Percentiles rank a stretch among this genome's conserved stretches.
phyloP scores from a whole-genome alignment of 2,888 invertebrate species.

The Mamestra brassicae region DNA sequence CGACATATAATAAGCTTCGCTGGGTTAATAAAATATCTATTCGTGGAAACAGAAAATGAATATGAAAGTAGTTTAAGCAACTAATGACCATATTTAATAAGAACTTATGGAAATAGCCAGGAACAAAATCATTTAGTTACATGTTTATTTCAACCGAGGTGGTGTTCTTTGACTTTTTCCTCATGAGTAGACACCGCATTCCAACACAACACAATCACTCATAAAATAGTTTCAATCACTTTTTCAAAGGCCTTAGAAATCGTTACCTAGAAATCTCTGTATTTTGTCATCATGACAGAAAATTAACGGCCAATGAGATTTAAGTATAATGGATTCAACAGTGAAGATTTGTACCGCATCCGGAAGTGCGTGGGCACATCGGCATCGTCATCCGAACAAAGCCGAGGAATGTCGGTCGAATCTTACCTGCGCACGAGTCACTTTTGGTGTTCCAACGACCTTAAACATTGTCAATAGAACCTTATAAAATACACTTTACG shows the following conservation, averaged over 20 bases:
- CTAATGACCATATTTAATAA: slow-evolving; percentile 23
- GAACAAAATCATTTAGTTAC: not conserved
- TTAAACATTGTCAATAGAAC: slow-evolving; percentile 29
- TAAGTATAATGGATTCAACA: slow-evolving; percentile 71
- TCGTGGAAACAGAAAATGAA: slow-evolving; percentile 32
- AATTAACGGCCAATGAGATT: slow-evolving; percentile 73
- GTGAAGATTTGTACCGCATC: slow-evolving; percentile 77
- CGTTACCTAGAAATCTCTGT: slow-evolving; percentile 28
- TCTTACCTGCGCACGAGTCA: slow-evolving; percentile 79
- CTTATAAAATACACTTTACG: slow-evolving; percentile 35
- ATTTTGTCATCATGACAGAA: slow-evolving; percentile 63
- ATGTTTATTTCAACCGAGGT: not conserved
- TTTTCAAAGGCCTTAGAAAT: slow-evolving; percentile 20
- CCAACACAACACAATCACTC: not conserved
- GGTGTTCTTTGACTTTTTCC: not conserved
- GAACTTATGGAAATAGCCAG: not conserved
- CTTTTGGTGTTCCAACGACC: slow-evolving; percentile 34
- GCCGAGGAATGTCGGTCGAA: slow-evolving; percentile 82
- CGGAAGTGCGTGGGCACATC: slow-evolving; percentile 86
- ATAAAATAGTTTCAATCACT: slow-evolving; percentile 23
- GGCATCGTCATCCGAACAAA: slow-evolving; percentile 81
- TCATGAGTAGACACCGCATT: not conserved
- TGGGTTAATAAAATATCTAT: slow-evolving; percentile 29
- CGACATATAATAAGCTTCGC: slow-evolving; percentile 32
- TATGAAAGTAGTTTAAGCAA: slow-evolving; percentile 19